Base-by-base conservation (phyloP, 2,113 vertebrate species). In the Podarcis muralis region DNA sequence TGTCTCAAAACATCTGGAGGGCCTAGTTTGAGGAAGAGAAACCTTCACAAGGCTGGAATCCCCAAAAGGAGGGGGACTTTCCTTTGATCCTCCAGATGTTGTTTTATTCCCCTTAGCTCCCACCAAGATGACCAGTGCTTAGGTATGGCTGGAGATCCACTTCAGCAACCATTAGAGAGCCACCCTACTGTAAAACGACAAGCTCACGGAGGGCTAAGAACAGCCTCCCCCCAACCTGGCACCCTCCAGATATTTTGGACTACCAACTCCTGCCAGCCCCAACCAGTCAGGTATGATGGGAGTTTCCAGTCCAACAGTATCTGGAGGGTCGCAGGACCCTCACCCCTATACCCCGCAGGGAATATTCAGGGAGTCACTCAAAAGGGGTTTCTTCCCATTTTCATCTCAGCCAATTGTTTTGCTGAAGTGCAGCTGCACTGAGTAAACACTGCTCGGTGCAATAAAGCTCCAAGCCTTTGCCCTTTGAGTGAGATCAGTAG, bases 401-500 rank as follows among this genome's bases (percentile, higher is more conserved):
- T 65, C 37, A 13, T 74, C 18, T 7, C 0, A 13, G 15, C 2
- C 7, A 62, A 5, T 35, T 16, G 12, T 87, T 76, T 71, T 25
- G 40, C 18, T 57, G 27, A 80, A 92, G 82, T 20, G 62, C 40
- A 75, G 85, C 77, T 1, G 1, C 9, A 30, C 75, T 5, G 75
- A 87, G 92, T 69, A 93, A 94, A 93, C 90, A 94, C 0, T 0
- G 88, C 57, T 68, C 9, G 30, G 91, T 0, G 30, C 93, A 92
- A 92, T 94, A 91, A 95, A 93, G 87, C 53, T 84, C 27, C n/a
- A 83, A 83, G 94, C 83, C 81, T 0, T 71, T 89, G 93, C 92
- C 91, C 93, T 95, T 92, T 89, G 0, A 20, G 0, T 57, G 87
- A 1, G 93, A 93, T 93, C 92, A 77, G 0, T 20, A 0, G 94